Base-by-base conservation (phyloP, 2,797 vertebrate genomes). In the Ctenopoma kingsleyae region DNA sequence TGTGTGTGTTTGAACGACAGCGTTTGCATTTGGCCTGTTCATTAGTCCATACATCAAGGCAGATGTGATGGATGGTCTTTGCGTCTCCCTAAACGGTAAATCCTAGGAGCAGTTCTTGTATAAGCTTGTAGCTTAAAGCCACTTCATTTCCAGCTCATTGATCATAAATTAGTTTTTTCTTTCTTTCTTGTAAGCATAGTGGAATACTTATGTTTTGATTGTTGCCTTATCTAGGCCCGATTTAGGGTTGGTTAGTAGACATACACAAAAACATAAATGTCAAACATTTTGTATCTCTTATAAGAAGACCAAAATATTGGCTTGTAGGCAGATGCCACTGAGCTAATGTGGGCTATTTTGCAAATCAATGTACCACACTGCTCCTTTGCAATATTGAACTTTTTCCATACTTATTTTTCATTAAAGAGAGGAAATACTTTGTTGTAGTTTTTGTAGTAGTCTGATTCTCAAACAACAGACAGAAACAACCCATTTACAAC, bases 11-110 rank as follows among this genome's bases (percentile, higher is more conserved):
- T 22, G 59, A 22, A 23, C 43, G 47, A 57, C 25, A 27, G 19
- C 0, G 8, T 58, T 44, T 38, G 46, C 58, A 38, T 63, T 27
- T 52, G 20, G 6, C 15, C 16, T 22, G 8, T 57, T 58, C 64
- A 63, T 74, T 74, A 65, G 56, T 68, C 40, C 44, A 12, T 48
- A 53, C 41, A 64, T 74, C 13, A 70, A 32, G 61, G 32, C 67
- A 61, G 32, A 40, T 27, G 54, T 60, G 70, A 67, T 48, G 3
- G 61, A 78, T 62, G 23, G 30, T 36, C 50, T 51, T 20, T 0
- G 35, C 41, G 46, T 60, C 55, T n/a, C 0, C 38, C 15, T 2
- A n/a, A 54, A 30, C 35, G 30, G 16, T 15, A 35, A 60, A 22
- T 48, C 36, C 47, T 4, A 40, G 23, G n/a, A 68, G 30, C 17